A percentile compares a stretch with the other conserved stretches of the same genome.
Evolutionary conservation across 1,140 invertebrate species (phyloP).

Genomic region (Pachypsylla venusta): DNA sequence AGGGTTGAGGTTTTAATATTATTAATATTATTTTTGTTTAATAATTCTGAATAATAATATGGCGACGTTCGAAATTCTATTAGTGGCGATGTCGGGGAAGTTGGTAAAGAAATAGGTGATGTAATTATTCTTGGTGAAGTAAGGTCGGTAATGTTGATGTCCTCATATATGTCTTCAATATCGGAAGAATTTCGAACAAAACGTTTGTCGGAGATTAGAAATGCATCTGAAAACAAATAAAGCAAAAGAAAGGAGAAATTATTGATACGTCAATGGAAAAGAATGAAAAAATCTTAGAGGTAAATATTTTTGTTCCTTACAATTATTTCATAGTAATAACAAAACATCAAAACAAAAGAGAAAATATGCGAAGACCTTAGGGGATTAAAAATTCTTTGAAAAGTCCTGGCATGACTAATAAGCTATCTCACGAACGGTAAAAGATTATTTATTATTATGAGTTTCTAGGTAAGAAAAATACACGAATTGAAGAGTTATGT

Average conservation of each 20-base stretch:
- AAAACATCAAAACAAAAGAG: too few species aligned
- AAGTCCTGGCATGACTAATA: too few species aligned
- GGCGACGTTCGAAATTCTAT: conserved; percentile 5
- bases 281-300: not conserved
- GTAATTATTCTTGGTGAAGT: not conserved
- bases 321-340: too few species aligned
- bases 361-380: too few species aligned
- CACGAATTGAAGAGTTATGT: too few species aligned
- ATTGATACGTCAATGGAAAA: not conserved
- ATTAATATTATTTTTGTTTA: not conserved
- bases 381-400: too few species aligned
- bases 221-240: not conserved
- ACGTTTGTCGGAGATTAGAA: not conserved
- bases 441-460: too few species aligned
- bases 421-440: too few species aligned
- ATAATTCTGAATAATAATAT: not conserved
- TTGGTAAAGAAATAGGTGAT: not conserved
- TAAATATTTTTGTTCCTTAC: not conserved
- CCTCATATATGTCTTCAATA: conserved; percentile 4
- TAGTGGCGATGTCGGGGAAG: conserved; percentile 1
- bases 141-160: not conserved
- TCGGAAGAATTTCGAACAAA: conserved; percentile 1
- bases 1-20: conserved; percentile 1
- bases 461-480: too few species aligned
- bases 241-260: not conserved